Conservation (phyloP, 1,140 invertebrate genomes). For the Grapholita molesta region DNA sequence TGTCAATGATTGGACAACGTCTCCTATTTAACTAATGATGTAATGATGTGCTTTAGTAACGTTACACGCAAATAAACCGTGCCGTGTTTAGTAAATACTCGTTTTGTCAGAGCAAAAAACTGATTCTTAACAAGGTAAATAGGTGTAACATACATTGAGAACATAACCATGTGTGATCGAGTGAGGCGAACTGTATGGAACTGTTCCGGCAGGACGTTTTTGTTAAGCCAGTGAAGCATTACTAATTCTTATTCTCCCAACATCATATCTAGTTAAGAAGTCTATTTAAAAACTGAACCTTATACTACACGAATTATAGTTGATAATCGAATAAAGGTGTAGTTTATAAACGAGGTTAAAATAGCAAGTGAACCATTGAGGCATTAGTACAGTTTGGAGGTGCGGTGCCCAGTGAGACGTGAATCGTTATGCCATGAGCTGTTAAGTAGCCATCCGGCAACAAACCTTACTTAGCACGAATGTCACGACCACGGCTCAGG, state of each 20-base stretch:
- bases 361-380: background rate
- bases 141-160: background rate
- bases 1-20: too few relatives aligned
- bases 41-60: background rate
- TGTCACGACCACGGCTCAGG: background rate
- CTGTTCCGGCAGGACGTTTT: constrained; percentile 12
- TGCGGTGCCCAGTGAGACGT: background rate
- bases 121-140: constrained; percentile 6
- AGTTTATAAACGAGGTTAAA: background rate
- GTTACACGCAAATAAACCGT: background rate
- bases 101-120: background rate
- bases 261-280: background rate
- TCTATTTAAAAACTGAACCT: background rate
- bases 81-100: background rate
- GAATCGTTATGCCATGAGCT: background rate
- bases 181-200: background rate
- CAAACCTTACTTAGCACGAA: background rate
- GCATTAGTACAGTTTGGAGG: background rate
- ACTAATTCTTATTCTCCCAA: background rate
- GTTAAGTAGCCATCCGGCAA: constrained; percentile 13
- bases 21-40: background rate
- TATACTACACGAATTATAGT: background rate
- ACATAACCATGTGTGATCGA: background rate
- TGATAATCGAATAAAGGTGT: background rate
- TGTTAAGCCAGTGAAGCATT: background rate